Base-by-base conservation (phyloP, 2,113 vertebrate genomes). In the Tauraco erythrolophus region DNA sequence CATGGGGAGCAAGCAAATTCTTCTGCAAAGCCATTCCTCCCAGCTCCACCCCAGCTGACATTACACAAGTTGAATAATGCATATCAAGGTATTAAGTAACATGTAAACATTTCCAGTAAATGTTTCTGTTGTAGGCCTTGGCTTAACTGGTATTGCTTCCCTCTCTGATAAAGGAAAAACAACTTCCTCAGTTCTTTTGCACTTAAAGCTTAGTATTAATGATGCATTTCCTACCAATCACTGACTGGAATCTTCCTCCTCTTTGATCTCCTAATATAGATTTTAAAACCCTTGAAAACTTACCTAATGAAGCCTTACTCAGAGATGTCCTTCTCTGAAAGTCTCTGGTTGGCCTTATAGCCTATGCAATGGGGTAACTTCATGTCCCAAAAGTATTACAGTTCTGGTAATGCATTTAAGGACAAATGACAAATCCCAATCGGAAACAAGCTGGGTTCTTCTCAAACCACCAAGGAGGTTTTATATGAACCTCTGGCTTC, bases 71-170 rank as follows among this genome's bases (percentile, higher is more conserved):
- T 96, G 94, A 96, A 95, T 97, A 97, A 97, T 94, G 74, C 77
- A 95, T 95, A 57, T 87, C 61, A 82, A 97, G 91, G 77, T 97
- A 94, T 97, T 96, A 96, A 95, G 95, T 91, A 96, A 97, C 84
- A 94, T 50, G 65, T 92, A 95, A 95, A 94, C 91, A 94, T 45
- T 97, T 95, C 96, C 96, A 95, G 92, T 95, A 95, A 97, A 74
- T 41, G 86, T 89, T 91, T 84, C 89, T 84, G 46, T 90, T 92
- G 69, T 70, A 82, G 64, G 48, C 61, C 60, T 94, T 41, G 30
- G 65, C 82, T 85, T 86, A 94, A 84, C 83, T 94, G 88, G 35
- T 91, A 91, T 60, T 95, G 69, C 80, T 87, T 94, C 45, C 88
- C 56, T 15, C 48, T 43, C 7, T 30, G 85, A 92, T n/a, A 94